These are phyloP conservation scores for rabbit (Oryctolagus cuniculus) DNA, from an alignment of 2,113 vertebrate species.

Conservation along the genomic window mOryCun1.1 NC_091449.1:11336001-11336500, in stretches of 20 bases:
- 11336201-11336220: slow-evolving; percentile 66
- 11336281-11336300: slow-evolving; percentile 15
- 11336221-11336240: slow-evolving; percentile 80
- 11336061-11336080: neutral
- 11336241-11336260: slow-evolving; percentile 72
- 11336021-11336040: neutral
- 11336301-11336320: slow-evolving; percentile 4
- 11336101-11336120: slow-evolving; percentile 18
- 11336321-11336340: slow-evolving; percentile 7
- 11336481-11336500: neutral
- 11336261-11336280: slow-evolving; percentile 54
- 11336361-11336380: neutral
- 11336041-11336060: neutral
- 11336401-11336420: neutral
- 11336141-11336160: slow-evolving; percentile 74
- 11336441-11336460: neutral
- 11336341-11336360: slow-evolving; percentile 26
- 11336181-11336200: slow-evolving; percentile 73
- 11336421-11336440: neutral
- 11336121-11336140: slow-evolving; percentile 70
- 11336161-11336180: slow-evolving; percentile 76
- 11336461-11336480: neutral
- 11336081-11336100: no score
- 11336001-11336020: neutral
- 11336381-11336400: neutral